Conservation (phyloP, 2,797 vertebrate genomes). For the Melanotaenia trifasciata region DNA sequence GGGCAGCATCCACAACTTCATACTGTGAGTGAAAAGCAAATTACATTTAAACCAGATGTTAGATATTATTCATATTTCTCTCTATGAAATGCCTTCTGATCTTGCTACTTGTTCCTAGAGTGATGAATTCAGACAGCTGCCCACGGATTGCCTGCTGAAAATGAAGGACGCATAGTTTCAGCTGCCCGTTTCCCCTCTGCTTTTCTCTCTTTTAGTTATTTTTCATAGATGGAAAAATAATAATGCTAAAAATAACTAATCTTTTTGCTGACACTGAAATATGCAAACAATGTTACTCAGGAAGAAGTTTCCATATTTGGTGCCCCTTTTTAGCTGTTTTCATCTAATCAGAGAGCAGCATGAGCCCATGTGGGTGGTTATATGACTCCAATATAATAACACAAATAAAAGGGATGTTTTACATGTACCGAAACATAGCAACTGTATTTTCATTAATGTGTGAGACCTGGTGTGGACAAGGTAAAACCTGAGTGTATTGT, state of each 20-base stretch:
- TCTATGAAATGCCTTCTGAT: conserved; percentile 43
- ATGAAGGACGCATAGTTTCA: conserved; percentile 8
- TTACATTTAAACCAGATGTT: too few species aligned
- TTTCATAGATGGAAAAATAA: conserved; percentile 6
- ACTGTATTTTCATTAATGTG: not conserved
- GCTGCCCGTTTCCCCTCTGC: not conserved
- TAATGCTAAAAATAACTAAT: not conserved
- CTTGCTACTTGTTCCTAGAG: conserved; percentile 37
- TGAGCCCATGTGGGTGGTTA: conserved; percentile 10
- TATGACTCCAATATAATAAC: not conserved
- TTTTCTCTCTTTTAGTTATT: not conserved
- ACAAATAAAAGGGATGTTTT: not conserved
- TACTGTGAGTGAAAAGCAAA: too few species aligned
- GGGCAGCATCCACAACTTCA: not conserved
- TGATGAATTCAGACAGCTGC: conserved; percentile 32
- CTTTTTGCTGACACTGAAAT: not conserved
- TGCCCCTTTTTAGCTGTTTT: not conserved
- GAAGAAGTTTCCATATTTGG: not conserved
- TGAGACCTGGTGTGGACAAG: too few species aligned
- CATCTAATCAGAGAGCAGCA: not conserved
- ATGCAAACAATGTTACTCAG: not conserved
- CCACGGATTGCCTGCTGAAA: conserved; percentile 13
- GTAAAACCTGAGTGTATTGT: not conserved
- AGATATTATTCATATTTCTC: not conserved
- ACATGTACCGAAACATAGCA: not conserved